These are phyloP conservation scores for Athalia cordata DNA, from an alignment of 2,888 invertebrate species.

Conservation along the genomic window DNA sequence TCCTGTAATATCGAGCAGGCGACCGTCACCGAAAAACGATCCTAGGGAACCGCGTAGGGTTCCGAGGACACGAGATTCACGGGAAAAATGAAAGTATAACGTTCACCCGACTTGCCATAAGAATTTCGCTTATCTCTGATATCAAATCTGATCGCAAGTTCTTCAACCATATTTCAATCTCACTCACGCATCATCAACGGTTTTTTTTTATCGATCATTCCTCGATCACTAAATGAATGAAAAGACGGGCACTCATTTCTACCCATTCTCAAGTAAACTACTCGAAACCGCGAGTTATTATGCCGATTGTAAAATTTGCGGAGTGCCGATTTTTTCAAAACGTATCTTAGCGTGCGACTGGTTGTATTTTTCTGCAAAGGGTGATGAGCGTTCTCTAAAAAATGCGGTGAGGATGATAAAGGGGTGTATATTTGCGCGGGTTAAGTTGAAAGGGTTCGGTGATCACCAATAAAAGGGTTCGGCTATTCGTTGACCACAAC, in stretches of 20 bases:
- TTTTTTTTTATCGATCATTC: not conserved
- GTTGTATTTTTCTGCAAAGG: constrained; percentile 43
- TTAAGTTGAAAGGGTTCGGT: constrained; percentile 65
- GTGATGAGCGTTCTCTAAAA: constrained; percentile 59
- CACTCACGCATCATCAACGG: not conserved
- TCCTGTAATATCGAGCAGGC: constrained; percentile 61
- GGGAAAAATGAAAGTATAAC: not conserved
- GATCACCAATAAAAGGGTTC: constrained; percentile 71
- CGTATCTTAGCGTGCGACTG: not conserved
- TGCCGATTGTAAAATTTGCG: too few relatives aligned
- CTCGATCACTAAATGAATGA: too few relatives aligned
- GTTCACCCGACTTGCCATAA: not conserved
- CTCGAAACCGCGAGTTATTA: too few relatives aligned
- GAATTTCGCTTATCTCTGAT: constrained; percentile 1
- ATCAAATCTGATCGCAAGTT: constrained; percentile 9
- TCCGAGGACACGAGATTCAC: not conserved
- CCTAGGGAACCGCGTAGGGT: constrained; percentile 12
- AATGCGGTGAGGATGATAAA: constrained; percentile 64
- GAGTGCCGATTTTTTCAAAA: too few relatives aligned
- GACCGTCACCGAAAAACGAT: constrained; percentile 44
- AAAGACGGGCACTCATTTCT: too few relatives aligned
- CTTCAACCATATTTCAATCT: not conserved
- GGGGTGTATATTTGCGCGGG: constrained; percentile 64
- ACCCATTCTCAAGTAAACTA: too few relatives aligned
- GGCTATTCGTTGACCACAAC: constrained; percentile 55